These are phyloP conservation scores for Drosophila kurseongensis DNA, from an alignment of 1,140 invertebrate species.

Conservation along the genomic window DNA sequence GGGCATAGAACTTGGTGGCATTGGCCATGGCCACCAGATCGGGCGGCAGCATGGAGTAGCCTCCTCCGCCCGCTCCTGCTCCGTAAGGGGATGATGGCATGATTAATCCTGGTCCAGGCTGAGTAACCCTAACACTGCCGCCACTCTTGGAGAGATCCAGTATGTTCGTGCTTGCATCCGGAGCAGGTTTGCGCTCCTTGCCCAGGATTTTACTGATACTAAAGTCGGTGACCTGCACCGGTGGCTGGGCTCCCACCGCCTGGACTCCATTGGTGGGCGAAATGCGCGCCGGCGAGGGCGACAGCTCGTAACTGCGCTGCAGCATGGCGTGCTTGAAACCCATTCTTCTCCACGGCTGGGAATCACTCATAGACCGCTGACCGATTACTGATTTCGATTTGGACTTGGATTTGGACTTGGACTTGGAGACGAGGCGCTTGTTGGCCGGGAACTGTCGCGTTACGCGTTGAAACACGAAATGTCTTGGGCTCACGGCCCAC, in stretches of 20 bases:
- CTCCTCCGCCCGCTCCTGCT: neutral
- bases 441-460: conserved; percentile 66
- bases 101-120: conserved; percentile 2
- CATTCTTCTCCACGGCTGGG: conserved; percentile 49
- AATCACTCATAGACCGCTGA: conserved; percentile 50
- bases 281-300: conserved; percentile 52
- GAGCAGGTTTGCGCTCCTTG: conserved; percentile 43
- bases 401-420: neutral
- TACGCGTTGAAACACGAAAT: conserved; percentile 79
- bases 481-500: conserved; percentile 47
- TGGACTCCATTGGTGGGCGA: conserved; percentile 25
- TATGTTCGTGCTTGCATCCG: conserved; percentile 46
- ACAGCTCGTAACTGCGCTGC: conserved; percentile 74
- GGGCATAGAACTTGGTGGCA: conserved; percentile 81
- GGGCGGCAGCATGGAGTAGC: conserved; percentile 62
- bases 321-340: conserved; percentile 81
- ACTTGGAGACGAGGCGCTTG: conserved; percentile 3
- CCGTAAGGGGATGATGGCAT: conserved; percentile 14
- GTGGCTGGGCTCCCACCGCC: conserved; percentile 15
- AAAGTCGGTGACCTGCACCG: conserved; percentile 74
- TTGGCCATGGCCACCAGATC: conserved; percentile 75
- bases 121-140: neutral
- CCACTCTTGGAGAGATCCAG: conserved; percentile 75
- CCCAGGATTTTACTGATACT: conserved; percentile 79
- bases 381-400: conserved; percentile 3